Evolutionary conservation across 2,113 vertebrate genomes (phyloP).

Genomic region (Chloebia gouldiae): DNA sequence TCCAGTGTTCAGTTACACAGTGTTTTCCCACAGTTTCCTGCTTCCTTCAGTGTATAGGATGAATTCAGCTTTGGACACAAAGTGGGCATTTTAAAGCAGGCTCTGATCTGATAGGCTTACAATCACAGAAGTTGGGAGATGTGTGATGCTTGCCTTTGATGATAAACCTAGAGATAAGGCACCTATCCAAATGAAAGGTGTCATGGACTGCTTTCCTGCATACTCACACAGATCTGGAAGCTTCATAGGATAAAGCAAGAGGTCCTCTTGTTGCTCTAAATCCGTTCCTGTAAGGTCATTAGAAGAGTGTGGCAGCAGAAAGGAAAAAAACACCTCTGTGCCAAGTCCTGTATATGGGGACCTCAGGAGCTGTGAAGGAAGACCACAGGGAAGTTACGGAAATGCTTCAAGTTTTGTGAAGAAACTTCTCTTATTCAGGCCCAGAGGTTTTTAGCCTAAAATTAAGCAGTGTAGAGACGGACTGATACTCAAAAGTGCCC

Average conservation of each 20-base stretch:
- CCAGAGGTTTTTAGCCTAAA: neutral
- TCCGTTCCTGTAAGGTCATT: neutral
- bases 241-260: neutral
- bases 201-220: neutral
- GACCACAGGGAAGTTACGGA: neutral
- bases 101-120: neutral
- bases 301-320: neutral
- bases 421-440: neutral
- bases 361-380: neutral
- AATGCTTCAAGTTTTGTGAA: neutral
- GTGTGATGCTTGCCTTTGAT: neutral
- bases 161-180: neutral
- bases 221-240: neutral
- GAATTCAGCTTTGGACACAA: neutral
- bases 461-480: neutral
- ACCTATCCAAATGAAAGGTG: neutral
- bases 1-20: neutral
- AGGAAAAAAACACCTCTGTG: neutral
- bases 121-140: fast-evolving
- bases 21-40: neutral
- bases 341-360: neutral
- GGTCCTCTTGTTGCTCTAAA: neutral
- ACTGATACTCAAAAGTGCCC: neutral
- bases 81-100: neutral
- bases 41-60: neutral